Conservation (phyloP, 2,888 invertebrate species). For the Cephalotes varians region DNA sequence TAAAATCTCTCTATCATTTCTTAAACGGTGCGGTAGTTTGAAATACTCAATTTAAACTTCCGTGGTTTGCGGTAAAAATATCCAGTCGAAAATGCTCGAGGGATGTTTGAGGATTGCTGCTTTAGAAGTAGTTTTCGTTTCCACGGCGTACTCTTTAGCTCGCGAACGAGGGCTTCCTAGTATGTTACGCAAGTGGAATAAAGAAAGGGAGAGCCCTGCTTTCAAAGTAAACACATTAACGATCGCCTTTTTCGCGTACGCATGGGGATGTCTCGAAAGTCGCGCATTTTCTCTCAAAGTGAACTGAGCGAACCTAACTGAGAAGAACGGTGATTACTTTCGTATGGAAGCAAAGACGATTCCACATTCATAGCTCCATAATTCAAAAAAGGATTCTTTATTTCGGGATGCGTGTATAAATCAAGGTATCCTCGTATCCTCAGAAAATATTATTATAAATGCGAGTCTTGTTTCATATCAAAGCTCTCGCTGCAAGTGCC, state of each 20-base stretch:
- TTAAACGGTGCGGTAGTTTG: neutral
- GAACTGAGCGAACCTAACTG: neutral
- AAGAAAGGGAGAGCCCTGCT: conserved; percentile 28
- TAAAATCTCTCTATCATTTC: neutral
- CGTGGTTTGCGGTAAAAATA: conserved; percentile 23
- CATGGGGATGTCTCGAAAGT: conserved; percentile 14
- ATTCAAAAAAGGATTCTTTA: neutral
- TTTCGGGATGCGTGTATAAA: neutral
- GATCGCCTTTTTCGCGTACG: conserved; percentile 27
- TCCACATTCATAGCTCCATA: neutral
- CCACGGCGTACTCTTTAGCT: neutral
- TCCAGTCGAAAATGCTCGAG: neutral
- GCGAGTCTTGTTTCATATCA: neutral
- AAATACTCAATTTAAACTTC: neutral
- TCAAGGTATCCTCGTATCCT: neutral
- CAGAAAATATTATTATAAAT: neutral
- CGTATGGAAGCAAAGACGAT: neutral
- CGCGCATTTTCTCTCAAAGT: conserved; percentile 28
- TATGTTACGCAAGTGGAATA: conserved; percentile 34
- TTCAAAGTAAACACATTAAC: conserved; percentile 62
- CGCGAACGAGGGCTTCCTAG: neutral
- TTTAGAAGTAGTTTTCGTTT: conserved; percentile 48
- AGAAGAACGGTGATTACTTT: conserved; percentile 18
- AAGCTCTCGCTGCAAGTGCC: neutral
- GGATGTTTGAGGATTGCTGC: conserved; percentile 1